These are phyloP conservation scores for Metopia argyrocephala DNA, from an alignment of 2,888 invertebrate species.

Conservation along the genomic window DNA sequence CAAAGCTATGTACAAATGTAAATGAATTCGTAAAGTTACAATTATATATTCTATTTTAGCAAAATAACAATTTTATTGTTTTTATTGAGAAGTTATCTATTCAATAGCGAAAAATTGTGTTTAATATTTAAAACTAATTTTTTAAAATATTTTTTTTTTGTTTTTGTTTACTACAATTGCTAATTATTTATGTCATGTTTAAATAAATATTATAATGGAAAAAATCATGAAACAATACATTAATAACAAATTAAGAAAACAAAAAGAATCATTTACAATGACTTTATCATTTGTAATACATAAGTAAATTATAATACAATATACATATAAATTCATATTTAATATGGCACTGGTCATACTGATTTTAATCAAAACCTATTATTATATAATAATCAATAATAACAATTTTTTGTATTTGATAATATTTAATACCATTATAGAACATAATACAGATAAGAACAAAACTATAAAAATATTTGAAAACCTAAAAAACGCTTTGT, in stretches of 20 bases:
- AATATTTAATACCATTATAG: neutral
- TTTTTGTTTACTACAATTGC: no score
- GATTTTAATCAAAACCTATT: neutral
- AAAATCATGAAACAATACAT: no score
- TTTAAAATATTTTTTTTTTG: no score
- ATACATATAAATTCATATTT: neutral
- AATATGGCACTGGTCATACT: neutral
- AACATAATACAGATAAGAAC: neutral
- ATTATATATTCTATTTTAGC: no score
- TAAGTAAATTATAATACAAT: no score
- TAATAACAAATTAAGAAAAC: neutral
- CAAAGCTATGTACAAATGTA: conserved; percentile 75
- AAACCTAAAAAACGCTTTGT: no score
- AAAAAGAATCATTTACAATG: neutral
- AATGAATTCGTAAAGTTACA: conserved; percentile 32
- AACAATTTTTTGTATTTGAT: neutral
- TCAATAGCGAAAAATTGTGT: conserved; percentile 26
- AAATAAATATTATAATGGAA: no score
- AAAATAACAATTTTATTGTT: conserved; percentile 38
- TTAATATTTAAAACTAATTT: no score
- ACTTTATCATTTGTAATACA: neutral
- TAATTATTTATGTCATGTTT: no score
- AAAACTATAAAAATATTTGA: neutral
- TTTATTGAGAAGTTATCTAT: no score
- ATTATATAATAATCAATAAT: neutral